A percentile compares a stretch with the other conserved stretches of the same genome.
Evolutionary conservation across 37 sponge, comb jelly and placozoan genomes (phyloP).

Genomic region (Ianthella basta): DNA sequence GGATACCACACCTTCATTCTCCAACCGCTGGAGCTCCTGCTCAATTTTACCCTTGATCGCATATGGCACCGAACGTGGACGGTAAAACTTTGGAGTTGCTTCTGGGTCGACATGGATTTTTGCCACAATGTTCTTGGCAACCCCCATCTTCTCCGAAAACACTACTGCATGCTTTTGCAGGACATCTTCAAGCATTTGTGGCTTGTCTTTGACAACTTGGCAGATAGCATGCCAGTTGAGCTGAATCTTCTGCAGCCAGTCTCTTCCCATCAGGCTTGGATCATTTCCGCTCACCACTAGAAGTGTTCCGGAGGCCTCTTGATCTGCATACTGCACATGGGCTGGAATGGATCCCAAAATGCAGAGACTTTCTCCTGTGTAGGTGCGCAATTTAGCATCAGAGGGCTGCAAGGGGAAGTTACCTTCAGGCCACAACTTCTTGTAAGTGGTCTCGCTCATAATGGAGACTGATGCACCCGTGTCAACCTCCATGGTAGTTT

Average conservation of each 20-base stretch:
- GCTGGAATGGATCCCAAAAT: not conserved
- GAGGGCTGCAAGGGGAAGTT: not conserved
- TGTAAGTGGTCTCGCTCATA: not conserved
- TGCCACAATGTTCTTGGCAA: not conserved
- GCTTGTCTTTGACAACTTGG: not conserved
- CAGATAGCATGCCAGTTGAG: not conserved
- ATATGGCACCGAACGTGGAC: conserved; percentile 39
- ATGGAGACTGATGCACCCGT: conserved; percentile 30
- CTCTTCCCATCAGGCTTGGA: conserved; percentile 31
- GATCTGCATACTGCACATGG: not conserved
- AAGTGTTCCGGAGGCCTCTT: not conserved
- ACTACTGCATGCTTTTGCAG: not conserved
- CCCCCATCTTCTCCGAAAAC: conserved; percentile 15
- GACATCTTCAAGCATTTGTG: not conserved
- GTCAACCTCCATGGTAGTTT: conserved; percentile 15
- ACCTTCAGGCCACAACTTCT: not conserved
- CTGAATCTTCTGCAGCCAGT: conserved; percentile 21
- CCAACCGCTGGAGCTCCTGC: conserved; percentile 13
- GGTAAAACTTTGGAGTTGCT: conserved; percentile 19
- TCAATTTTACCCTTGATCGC: conserved; percentile 32
- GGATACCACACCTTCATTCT: conserved; percentile 14
- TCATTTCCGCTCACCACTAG: not conserved
- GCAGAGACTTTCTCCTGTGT: not conserved
- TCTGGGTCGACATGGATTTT: conserved; percentile 15
- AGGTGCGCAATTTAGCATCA: not conserved